Evolutionary conservation across 2,113 vertebrate genomes (phyloP), one percentile per base, ranked within the genome.

Genomic region (Perccottus glenii): DNA sequence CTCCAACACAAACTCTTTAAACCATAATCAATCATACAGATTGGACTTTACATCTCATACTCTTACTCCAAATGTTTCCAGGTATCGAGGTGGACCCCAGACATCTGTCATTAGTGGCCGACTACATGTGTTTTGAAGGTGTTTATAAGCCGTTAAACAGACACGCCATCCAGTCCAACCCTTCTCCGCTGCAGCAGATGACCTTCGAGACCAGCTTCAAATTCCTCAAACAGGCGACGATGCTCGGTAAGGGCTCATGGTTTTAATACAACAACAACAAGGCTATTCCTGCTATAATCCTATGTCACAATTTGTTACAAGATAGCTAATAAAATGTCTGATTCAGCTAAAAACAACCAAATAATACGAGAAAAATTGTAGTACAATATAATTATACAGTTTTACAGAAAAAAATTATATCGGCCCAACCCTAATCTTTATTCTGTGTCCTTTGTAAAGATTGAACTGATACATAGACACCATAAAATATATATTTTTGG

Each of bases 101-200:
- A 12, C 98, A 99, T 74, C 93, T 99, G 57, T 99, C 96, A 0
- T 89, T 99, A n/a, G 96, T 99, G 8, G 96, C 98, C 0, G 98
- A 99, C 64, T 99, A 99, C 81, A 99, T 99, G 98, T 99, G 96
- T 43, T 98, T 97, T 5, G 96, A 98, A 85, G 98, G 98, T 0
- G 72, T 94, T 5, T 99, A 99, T 60, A 98, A 96, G 67, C 95
- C 98, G 0, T 88, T 99, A 16, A 99, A 95, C 86, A 94, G 96
- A 0, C 89, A 93, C 11, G 94, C 95, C 77, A 98, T 99, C 62
- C 89, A 82, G 62, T 98, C 97, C 57, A 98, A 88, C 90, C 93
- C 96, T 11, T 99, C 98, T 1, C 98, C 98, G 5, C 91, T 99
- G 80, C 98, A 99, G 77, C 96, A 99, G 92, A 99, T 99, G 98